Evolutionary conservation across 1,140 invertebrate genomes (phyloP), one percentile per base, ranked within the genome.

Genomic region (Eriocheir sinensis): DNA sequence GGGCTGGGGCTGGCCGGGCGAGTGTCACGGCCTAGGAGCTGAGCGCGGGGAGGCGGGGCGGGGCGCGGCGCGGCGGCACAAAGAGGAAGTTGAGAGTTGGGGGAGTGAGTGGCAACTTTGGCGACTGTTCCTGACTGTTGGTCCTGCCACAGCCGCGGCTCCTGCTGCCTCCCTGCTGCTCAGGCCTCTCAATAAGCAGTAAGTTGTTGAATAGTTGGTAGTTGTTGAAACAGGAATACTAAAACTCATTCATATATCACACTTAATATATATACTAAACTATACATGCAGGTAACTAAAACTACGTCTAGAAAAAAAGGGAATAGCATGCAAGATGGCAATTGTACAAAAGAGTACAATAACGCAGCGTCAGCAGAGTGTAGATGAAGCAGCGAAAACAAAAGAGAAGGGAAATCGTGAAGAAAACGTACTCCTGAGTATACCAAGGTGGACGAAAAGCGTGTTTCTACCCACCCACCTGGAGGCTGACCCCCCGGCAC

Each of bases 401-500:
- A 0, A 81, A 80, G 27, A 15, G 12, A 12, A 81, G n/a, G 0
- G 17, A 21, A 2, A 81, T n/a, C 2, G 12, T 53, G 8, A 0
- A 53, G 48, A n/a, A n/a, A n/a, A n/a, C n/a, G n/a, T n/a, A n/a
- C n/a, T n/a, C n/a, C n/a, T n/a, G n/a, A n/a, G n/a, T n/a, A n/a
- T n/a, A n/a, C n/a, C n/a, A n/a, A n/a, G n/a, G n/a, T n/a, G n/a
- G n/a, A n/a, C 8, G 48, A 53, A 2, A 21, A 12, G 48, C 48
- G 48, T 9, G 48, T 3, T 53, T 9, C 48, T 17, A 48, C 36
- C 32, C 34, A 30, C 38, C 27, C 38, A 89, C 86, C 72, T 89
- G 48, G 93, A 89, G 44, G 86, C 53, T 38, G 93, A 89, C 21
- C 86, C 86, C n/a, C 86, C 86, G 36, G 53, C 91, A 36, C 72